Evolutionary conservation across 2,797 vertebrate species (phyloP).

Genomic region (Periparus ater): DNA sequence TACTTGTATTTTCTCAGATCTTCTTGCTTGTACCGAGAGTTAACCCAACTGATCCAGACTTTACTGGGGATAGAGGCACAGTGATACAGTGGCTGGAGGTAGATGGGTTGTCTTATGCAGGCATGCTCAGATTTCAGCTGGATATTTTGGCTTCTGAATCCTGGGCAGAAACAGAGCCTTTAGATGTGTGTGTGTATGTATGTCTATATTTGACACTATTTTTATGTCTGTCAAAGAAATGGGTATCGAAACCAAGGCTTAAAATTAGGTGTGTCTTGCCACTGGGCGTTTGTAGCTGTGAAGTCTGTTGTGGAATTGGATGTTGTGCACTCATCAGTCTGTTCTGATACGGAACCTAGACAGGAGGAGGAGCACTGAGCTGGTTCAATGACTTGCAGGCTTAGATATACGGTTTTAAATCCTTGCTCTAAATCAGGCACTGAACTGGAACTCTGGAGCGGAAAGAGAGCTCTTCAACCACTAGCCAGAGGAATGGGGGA

Average conservation of each 20-base stretch:
- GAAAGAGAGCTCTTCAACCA: background rate
- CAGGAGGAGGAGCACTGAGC: background rate
- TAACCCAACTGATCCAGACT: background rate
- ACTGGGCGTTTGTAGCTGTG: background rate
- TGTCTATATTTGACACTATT: background rate
- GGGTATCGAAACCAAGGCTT: background rate
- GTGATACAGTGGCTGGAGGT: background rate
- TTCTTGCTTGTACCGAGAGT: background rate
- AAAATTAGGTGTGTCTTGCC: background rate
- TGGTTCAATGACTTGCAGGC: background rate
- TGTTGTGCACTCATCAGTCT: background rate
- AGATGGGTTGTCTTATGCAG: background rate
- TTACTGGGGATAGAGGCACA: background rate
- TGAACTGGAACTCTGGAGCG: background rate
- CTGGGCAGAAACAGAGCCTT: background rate
- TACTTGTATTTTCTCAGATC: background rate
- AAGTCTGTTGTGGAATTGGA: background rate
- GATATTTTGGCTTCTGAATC: background rate
- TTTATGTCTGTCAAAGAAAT: background rate
- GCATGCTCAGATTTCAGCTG: background rate
- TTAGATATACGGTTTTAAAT: background rate
- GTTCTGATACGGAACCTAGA: background rate
- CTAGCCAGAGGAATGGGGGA: background rate
- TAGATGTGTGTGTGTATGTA: rapidly evolving
- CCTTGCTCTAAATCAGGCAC: background rate